Evolutionary conservation across 1,140 invertebrate genomes (phyloP), one percentile per base, ranked within the genome.

Genomic region (Anastrepha obliqua): DNA sequence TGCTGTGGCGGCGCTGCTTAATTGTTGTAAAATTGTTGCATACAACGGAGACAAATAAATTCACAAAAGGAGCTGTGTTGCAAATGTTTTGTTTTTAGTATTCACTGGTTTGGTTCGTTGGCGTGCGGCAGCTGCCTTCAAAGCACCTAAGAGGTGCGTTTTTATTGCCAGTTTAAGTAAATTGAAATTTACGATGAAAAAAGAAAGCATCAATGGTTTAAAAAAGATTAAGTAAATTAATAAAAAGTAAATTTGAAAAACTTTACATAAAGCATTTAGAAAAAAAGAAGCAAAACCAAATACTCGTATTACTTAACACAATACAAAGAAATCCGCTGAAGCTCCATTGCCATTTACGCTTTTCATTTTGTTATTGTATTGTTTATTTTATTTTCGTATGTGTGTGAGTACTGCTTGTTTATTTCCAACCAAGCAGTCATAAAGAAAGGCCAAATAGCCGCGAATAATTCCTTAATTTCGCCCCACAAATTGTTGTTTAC

Each of bases 111-210:
- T 62, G 60, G 60, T 17, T 17, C 60, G 15, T 17, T 62, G 15
- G 4, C 11, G 7, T 62, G 60, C 60, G 13, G 60, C 60, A 13
- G 11, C 4, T 62, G 60, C 7, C 60, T 17, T 62, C 11, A 8
- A 62, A n/a, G 60, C 60, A 8, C 15, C 9, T 1, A 62, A 62
- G 15, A 62, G 60, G 11, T 62, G 17, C 60, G 60, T 62, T 62
- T 62, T 62, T 62, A 62, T 62, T 62, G 60, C 4, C 60, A 62
- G 15, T 62, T 62, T 62, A 62, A 62, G 17, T 62, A 13, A 62
- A 62, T 62, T 62, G 60, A 62, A 17, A 62, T 62, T 62, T 62
- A 62, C 17, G 60, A 62, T 17, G 60, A 62, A 62, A 62, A 62
- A 17, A 13, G 17, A 55, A 55, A 2, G 11, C 6, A 55, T 3